phyloP scores from a whole-genome alignment of 2,113 vertebrate genomes.

The Panurus biarmicus region DNA sequence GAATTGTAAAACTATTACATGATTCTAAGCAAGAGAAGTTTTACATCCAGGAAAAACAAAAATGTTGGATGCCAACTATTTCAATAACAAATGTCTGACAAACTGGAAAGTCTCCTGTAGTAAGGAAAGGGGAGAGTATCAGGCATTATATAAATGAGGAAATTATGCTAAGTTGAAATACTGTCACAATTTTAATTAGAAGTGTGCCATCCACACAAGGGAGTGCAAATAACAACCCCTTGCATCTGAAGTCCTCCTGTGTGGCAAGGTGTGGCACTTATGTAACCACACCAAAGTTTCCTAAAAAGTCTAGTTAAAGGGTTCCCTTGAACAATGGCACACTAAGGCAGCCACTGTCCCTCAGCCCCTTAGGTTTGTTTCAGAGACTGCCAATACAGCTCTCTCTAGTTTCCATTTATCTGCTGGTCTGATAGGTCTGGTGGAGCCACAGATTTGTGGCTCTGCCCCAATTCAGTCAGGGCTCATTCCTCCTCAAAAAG shows the following conservation, averaged over 20 bases:
- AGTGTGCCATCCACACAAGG: background rate
- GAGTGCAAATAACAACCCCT: background rate
- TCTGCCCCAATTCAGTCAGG: background rate
- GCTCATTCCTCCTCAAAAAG: background rate
- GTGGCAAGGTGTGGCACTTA: background rate
- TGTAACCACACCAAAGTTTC: background rate
- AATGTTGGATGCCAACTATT: background rate
- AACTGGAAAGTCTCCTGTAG: background rate
- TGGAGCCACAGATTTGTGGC: background rate
- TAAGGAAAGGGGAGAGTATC: background rate
- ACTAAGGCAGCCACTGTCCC: background rate
- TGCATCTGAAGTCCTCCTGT: background rate
- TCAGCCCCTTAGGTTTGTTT: background rate
- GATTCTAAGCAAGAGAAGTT: background rate
- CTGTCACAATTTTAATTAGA: background rate
- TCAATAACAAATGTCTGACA: background rate
- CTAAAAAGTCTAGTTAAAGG: background rate
- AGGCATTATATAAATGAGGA: background rate
- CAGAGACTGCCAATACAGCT: background rate
- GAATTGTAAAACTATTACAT: background rate
- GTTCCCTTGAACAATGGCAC: background rate
- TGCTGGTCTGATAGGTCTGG: background rate
- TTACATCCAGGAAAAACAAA: background rate
- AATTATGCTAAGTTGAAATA: background rate
- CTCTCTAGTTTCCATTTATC: background rate